A percentile compares a stretch with the other conserved stretches of the same genome.
Conservation (phyloP, 2,113 vertebrate species). For the Deroptyus accipitrinus region DNA sequence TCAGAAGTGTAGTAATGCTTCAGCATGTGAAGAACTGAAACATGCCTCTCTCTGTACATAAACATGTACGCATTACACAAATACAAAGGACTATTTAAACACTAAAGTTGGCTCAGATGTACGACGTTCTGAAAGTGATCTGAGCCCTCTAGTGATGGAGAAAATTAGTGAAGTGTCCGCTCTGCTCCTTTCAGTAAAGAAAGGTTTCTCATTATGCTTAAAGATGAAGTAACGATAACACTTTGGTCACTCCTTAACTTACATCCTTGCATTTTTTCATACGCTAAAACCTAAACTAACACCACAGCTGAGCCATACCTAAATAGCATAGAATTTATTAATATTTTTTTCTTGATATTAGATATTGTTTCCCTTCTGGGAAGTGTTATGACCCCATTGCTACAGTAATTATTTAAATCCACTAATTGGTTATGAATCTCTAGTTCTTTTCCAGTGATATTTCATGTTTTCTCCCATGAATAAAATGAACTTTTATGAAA, state of each 20-base stretch:
- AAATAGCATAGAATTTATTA: neutral
- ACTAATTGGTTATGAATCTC: neutral
- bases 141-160: conserved; percentile 50
- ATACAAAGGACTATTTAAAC: neutral
- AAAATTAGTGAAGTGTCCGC: conserved; percentile 17
- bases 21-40: neutral
- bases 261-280: neutral
- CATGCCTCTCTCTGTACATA: neutral
- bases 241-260: neutral
- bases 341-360: neutral
- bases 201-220: neutral
- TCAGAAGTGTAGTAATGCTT: rapidly evolving
- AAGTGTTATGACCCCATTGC: neutral
- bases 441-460: neutral
- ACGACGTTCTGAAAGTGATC: conserved; percentile 16
- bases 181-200: neutral
- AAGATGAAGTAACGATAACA: neutral
- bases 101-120: neutral
- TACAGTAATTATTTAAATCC: neutral
- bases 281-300: neutral
- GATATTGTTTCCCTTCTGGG: neutral
- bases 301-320: neutral
- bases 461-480: neutral
- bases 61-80: neutral
- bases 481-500: neutral